A percentile compares a stretch with the other conserved stretches of the same genome.
phyloP scores from a whole-genome alignment of 2,888 invertebrate genomes.

The Drepanosiphum platanoidis region DNA sequence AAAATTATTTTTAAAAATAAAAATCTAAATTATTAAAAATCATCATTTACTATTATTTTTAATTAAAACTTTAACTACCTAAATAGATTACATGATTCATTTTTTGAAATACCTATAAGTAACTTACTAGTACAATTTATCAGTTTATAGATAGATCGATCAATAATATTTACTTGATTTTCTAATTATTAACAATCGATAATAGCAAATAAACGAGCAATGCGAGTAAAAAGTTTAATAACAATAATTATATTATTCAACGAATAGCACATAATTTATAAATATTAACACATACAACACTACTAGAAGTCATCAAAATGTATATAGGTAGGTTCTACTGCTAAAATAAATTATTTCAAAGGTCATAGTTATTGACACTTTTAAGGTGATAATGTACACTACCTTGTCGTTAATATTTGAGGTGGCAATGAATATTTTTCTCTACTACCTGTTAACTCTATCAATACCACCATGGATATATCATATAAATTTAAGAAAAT shows the following conservation, averaged over 20 bases:
- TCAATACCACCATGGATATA: neutral
- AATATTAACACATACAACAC: neutral
- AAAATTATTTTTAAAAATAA: too few species aligned
- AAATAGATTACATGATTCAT: too few species aligned
- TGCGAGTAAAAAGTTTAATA: neutral
- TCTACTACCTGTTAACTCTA: neutral
- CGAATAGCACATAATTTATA: neutral
- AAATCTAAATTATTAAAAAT: too few species aligned
- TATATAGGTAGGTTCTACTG: neutral
- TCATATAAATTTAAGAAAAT: neutral
- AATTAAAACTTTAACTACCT: too few species aligned
- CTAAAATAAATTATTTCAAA: constrained; percentile 52
- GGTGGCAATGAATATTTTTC: neutral
- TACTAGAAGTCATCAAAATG: constrained; percentile 5
- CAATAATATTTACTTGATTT: neutral
- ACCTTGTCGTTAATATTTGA: neutral
- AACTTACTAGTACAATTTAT: neutral
- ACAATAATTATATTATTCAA: neutral
- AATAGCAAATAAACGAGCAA: neutral
- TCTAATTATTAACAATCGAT: neutral
- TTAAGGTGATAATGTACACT: constrained; percentile 38
- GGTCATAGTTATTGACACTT: constrained; percentile 39
- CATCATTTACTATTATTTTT: too few species aligned
- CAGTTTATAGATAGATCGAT: too few species aligned
- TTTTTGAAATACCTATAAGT: too few species aligned